Percentiles rank a stretch among this genome's conserved stretches.
Evolutionary conservation across 2,888 invertebrate genomes (phyloP).

Genomic region (Sminthurides aquaticus): DNA sequence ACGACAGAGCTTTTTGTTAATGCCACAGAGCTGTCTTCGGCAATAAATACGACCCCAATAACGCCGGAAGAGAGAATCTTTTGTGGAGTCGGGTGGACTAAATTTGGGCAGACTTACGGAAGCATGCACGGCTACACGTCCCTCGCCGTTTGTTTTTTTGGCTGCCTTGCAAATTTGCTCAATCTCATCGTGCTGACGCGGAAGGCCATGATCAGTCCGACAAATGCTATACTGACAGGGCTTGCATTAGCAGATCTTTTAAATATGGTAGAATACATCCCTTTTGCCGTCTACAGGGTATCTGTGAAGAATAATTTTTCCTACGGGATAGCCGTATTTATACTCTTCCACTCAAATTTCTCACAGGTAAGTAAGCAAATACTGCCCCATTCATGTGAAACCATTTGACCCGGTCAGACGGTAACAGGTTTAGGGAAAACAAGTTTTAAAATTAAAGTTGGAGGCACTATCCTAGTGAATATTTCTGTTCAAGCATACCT

Average conservation of each 20-base stretch:
- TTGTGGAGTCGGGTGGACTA: constrained; percentile 49
- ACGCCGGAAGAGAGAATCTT: background rate
- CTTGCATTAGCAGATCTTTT: constrained; percentile 84
- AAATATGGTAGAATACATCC: constrained; percentile 92
- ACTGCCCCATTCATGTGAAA: background rate
- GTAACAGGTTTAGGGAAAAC: too few species aligned
- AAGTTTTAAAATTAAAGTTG: too few species aligned
- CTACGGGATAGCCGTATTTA: constrained; percentile 73
- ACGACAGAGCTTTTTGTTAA: constrained; percentile 12
- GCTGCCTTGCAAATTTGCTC: constrained; percentile 81
- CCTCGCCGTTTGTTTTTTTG: constrained; percentile 77
- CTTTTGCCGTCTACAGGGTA: constrained; percentile 69
- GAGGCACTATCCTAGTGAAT: background rate
- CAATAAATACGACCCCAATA: background rate
- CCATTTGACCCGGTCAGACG: background rate
- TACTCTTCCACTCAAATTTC: constrained; percentile 84
- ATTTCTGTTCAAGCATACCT: too few species aligned
- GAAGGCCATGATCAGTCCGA: constrained; percentile 83
- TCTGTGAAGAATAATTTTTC: constrained; percentile 42
- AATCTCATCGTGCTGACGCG: constrained; percentile 84
- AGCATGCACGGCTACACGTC: constrained; percentile 77
- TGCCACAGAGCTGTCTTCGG: background rate
- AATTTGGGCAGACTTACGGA: constrained; percentile 61
- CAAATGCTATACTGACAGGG: constrained; percentile 83
- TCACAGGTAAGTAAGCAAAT: constrained; percentile 71